phyloP scores from a whole-genome alignment of 53 echinoderm and acorn worm species.

The Astropecten irregularis region DNA sequence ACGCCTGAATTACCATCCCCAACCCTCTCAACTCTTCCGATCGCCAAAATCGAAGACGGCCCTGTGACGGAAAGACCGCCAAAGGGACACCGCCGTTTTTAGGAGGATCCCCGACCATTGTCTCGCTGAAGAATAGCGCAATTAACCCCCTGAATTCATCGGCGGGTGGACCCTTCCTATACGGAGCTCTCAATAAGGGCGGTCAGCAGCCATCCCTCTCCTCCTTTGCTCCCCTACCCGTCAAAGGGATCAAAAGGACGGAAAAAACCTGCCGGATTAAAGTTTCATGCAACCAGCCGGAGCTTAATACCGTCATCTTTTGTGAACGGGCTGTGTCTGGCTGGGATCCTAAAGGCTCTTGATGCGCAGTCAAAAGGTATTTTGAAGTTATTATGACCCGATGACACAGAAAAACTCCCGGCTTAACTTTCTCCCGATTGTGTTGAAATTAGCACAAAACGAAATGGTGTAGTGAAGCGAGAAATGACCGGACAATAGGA shows the following conservation, averaged over 20 bases:
- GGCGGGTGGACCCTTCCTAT: background rate
- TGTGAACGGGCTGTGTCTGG: background rate
- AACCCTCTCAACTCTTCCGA: background rate
- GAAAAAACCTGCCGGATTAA: conserved; percentile 4
- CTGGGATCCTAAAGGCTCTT: background rate
- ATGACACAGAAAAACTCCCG: no score
- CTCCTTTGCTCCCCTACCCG: no score
- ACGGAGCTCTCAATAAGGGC: no score
- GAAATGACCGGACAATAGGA: conserved; percentile 26
- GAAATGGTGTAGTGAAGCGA: conserved; percentile 15
- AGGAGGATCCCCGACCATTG: background rate
- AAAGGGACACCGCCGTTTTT: conserved; percentile 43
- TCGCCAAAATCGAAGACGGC: background rate
- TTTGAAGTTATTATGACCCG: background rate
- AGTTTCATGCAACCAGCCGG: background rate
- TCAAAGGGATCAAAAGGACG: background rate
- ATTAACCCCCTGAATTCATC: conserved; percentile 20
- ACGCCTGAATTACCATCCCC: background rate
- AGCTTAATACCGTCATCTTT: background rate
- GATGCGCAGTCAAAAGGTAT: conserved; percentile 14
- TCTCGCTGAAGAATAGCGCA: conserved; percentile 14
- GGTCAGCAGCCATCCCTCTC: no score
- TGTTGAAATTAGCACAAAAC: conserved; percentile 36
- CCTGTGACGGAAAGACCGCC: background rate
- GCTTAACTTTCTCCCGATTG: background rate